Evolutionary conservation across 2,888 invertebrate species (phyloP).

Genomic region (Tubiluchus corallicola): DNA sequence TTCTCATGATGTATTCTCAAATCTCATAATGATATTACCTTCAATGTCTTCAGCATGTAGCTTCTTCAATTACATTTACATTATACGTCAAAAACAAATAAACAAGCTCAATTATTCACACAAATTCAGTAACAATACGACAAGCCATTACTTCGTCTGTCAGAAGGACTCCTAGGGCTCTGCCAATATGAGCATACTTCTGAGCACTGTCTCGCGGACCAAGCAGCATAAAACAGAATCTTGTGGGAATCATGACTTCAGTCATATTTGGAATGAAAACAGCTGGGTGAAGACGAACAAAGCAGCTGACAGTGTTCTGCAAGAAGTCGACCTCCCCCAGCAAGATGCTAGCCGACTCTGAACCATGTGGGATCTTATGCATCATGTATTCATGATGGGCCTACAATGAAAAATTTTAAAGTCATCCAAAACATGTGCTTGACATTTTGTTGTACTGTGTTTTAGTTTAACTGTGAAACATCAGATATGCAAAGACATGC

Average conservation of each 20-base stretch:
- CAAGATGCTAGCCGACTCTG: conserved; percentile 90
- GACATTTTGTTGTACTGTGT: too few species aligned
- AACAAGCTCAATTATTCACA: too few species aligned
- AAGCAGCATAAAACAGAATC: not conserved
- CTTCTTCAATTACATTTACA: too few species aligned
- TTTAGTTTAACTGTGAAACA: too few species aligned
- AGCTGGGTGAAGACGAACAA: conserved; percentile 71
- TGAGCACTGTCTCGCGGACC: not conserved
- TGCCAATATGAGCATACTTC: not conserved
- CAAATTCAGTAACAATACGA: too few species aligned
- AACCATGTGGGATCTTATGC: conserved; percentile 80
- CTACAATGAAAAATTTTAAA: too few species aligned
- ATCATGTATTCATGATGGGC: not conserved
- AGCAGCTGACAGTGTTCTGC: conserved; percentile 75
- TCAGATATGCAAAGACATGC: too few species aligned
- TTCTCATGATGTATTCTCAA: too few species aligned
- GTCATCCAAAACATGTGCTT: too few species aligned
- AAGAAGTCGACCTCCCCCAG: conserved; percentile 94
- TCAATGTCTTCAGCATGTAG: too few species aligned
- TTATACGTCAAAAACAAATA: too few species aligned
- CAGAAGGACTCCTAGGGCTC: not conserved
- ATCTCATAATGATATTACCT: too few species aligned
- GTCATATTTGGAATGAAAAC: conserved; percentile 30
- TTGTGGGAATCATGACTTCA: not conserved
- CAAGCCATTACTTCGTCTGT: conserved; percentile 1